phyloP scores from a whole-genome alignment of 2,113 vertebrate genomes.

The Ceyx margarethae region DNA sequence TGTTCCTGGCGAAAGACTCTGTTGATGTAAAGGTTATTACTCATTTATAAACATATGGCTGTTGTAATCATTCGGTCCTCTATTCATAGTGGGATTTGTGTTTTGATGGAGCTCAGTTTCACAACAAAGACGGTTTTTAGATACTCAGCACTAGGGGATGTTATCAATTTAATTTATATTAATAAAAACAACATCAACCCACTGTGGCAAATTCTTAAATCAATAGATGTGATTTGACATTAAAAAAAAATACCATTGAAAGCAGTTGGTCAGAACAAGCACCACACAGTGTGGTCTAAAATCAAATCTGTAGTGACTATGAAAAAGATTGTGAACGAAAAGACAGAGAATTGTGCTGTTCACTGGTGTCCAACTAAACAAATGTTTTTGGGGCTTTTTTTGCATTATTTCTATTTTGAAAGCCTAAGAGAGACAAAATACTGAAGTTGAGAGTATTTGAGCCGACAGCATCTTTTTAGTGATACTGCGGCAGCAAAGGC shows the following conservation, averaged over 20 bases:
- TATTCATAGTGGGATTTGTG: conserved; percentile 47
- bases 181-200: background rate
- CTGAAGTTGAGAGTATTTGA: background rate
- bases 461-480: background rate
- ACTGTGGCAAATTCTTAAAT: conserved; percentile 10
- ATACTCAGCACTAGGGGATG: background rate
- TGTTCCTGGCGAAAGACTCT: conserved; percentile 54
- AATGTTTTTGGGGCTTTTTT: background rate
- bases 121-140: background rate
- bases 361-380: background rate
- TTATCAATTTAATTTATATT: conserved; percentile 23
- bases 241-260: background rate
- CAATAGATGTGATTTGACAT: conserved; percentile 6
- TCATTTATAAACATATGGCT: conserved; percentile 65
- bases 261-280: background rate
- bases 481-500: background rate
- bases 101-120: conserved; percentile 27
- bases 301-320: background rate
- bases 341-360: background rate
- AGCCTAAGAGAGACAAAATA: background rate
- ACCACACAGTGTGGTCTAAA: background rate
- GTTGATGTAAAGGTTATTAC: conserved; percentile 68
- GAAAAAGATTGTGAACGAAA: background rate
- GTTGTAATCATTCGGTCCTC: conserved; percentile 3
- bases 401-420: background rate